Evolutionary conservation across 2,113 vertebrate genomes (phyloP).

Genomic region (Orthonyx spaldingii): DNA sequence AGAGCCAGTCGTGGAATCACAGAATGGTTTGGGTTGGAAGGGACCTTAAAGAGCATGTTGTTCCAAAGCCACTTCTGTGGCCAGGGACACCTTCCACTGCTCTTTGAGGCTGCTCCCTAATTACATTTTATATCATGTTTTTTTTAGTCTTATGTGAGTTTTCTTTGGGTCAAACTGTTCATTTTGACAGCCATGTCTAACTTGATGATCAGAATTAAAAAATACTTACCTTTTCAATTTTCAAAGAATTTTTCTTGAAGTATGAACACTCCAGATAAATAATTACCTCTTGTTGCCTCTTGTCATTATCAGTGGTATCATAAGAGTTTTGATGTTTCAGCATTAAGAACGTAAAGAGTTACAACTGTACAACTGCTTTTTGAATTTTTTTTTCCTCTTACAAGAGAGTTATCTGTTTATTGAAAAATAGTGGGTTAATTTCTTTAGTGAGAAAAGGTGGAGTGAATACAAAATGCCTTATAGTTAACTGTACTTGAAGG

Average conservation of each 20-base stretch:
- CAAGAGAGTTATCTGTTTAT: background rate
- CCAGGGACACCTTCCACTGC: background rate
- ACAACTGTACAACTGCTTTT: background rate
- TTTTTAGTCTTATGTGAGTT: background rate
- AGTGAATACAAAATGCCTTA: background rate
- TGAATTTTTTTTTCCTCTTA: background rate
- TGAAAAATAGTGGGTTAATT: background rate
- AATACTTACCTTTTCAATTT: background rate
- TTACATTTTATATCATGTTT: background rate
- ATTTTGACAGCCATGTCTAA: background rate
- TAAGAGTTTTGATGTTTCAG: background rate
- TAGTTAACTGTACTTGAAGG: background rate
- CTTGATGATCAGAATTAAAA: background rate
- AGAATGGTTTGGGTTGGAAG: background rate
- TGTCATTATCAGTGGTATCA: background rate
- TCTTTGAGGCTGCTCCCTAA: background rate
- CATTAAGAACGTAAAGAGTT: background rate
- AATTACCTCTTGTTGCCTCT: background rate
- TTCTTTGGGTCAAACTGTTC: background rate
- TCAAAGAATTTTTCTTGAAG: background rate
- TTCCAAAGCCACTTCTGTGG: background rate
- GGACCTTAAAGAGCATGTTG: background rate
- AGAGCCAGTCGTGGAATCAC: background rate
- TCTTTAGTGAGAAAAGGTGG: background rate
- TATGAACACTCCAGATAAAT: background rate